Evolutionary conservation across 2,797 vertebrate species (phyloP).

Genomic region (Lemur catta): DNA sequence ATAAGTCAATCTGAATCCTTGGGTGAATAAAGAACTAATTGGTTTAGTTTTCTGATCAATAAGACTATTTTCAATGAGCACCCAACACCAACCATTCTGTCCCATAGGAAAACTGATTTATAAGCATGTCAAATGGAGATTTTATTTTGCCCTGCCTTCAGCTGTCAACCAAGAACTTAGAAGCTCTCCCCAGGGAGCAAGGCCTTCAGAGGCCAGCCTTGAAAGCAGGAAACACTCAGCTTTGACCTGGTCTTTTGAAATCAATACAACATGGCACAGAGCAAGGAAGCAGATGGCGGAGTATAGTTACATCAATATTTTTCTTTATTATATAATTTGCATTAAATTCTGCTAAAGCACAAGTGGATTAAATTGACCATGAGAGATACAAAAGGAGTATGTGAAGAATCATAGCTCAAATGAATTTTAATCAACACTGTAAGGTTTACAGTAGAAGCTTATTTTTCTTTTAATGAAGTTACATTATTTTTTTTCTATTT

Average conservation of each 20-base stretch:
- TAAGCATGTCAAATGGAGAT: conserved; percentile 52
- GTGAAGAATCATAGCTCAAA: neutral
- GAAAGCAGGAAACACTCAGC: conserved; percentile 72
- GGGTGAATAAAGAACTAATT: conserved; percentile 21
- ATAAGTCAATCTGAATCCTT: conserved; percentile 10
- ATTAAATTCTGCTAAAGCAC: conserved; percentile 51
- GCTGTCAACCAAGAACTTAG: conserved; percentile 2
- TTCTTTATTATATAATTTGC: conserved; percentile 58
- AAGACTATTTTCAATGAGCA: neutral
- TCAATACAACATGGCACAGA: conserved; percentile 14
- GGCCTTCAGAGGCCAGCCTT: conserved; percentile 51
- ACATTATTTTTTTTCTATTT: neutral
- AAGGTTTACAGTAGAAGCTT: neutral
- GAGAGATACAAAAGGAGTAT: neutral
- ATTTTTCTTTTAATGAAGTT: conserved; percentile 26
- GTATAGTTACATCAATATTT: conserved; percentile 50
- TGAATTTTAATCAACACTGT: conserved; percentile 22
- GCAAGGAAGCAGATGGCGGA: conserved; percentile 54
- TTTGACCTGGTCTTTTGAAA: conserved; percentile 66
- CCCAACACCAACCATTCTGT: neutral
- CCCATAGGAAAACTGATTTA: conserved; percentile 49
- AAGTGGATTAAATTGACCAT: conserved; percentile 43
- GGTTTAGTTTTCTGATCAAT: conserved; percentile 54
- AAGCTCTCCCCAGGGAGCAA: neutral
- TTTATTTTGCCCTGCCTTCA: conserved; percentile 52